A percentile compares a stretch with the other conserved stretches of the same genome.
phyloP scores from a whole-genome alignment of 2,113 vertebrate species.

The Mastomys coucha region DNA sequence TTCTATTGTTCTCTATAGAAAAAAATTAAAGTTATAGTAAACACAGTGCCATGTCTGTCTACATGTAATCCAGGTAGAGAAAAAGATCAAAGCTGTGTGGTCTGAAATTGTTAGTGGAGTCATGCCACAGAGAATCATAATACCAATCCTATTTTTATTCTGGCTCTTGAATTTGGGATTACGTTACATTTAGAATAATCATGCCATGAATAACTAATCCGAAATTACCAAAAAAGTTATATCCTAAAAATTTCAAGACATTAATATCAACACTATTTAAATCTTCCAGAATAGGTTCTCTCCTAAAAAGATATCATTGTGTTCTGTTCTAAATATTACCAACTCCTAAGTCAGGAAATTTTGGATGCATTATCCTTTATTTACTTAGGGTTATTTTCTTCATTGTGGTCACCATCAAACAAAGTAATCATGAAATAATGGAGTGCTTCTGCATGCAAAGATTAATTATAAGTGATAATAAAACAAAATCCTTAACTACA shows the following conservation, averaged over 20 bases:
- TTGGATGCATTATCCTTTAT: not conserved
- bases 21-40: not conserved
- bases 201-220: not conserved
- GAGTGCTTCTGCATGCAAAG: not conserved
- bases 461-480: not conserved
- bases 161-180: not conserved
- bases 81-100: not conserved
- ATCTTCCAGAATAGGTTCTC: not conserved
- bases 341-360: not conserved
- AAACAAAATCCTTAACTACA: not conserved
- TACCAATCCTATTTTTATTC: not conserved
- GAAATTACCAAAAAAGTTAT: not conserved
- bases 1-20: not conserved
- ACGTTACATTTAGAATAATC: not conserved
- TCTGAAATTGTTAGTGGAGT: not conserved
- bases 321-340: not conserved
- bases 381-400: not conserved
- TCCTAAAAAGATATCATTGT: not conserved
- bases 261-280: not conserved
- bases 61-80: not conserved
- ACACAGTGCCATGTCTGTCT: not conserved
- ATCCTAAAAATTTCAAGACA: not conserved
- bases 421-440: not conserved
- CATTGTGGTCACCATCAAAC: not conserved
- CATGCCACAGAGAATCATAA: not conserved